A percentile compares a stretch with the other conserved stretches of the same genome.
These are phyloP conservation scores for Drosophila sturtevanti DNA, from an alignment of 1,140 invertebrate genomes.

Conservation along the genomic window DNA sequence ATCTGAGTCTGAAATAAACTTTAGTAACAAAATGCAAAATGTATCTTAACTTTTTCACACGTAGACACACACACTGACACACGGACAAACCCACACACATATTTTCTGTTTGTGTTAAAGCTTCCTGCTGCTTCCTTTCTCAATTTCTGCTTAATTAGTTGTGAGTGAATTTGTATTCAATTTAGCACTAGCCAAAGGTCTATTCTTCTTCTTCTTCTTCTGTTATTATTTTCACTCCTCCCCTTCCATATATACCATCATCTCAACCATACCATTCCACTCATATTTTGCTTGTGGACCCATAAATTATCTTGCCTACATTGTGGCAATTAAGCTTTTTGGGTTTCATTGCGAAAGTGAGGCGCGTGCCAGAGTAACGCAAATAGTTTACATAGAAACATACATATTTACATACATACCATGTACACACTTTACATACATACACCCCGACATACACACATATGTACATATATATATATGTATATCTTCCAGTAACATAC, in stretches of 20 bases:
- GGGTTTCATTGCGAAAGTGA: conserved; percentile 10
- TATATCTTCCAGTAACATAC: background rate
- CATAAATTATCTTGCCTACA: conserved; percentile 77
- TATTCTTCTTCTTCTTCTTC: background rate
- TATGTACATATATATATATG: background rate
- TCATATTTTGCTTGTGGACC: conserved; percentile 60
- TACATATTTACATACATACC: conserved; percentile 5
- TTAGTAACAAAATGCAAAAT: background rate
- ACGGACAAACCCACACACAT: too few species aligned
- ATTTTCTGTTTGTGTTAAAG: background rate
- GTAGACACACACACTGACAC: too few species aligned
- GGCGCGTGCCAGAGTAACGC: conserved; percentile 7
- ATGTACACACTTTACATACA: background rate
- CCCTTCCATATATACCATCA: conserved; percentile 7
- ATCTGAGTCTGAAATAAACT: background rate
- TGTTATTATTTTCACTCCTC: background rate
- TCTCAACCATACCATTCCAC: conserved; percentile 2
- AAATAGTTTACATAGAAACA: conserved; percentile 11
- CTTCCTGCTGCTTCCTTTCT: background rate
- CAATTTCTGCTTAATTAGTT: conserved; percentile 68
- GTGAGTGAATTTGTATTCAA: conserved; percentile 78
- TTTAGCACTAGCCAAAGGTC: conserved; percentile 33
- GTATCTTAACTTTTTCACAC: background rate
- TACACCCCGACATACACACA: background rate
- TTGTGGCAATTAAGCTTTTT: conserved; percentile 69